These are phyloP conservation scores for Hydriomena furcata DNA, from an alignment of 2,888 invertebrate species.

Conservation along the genomic window DNA sequence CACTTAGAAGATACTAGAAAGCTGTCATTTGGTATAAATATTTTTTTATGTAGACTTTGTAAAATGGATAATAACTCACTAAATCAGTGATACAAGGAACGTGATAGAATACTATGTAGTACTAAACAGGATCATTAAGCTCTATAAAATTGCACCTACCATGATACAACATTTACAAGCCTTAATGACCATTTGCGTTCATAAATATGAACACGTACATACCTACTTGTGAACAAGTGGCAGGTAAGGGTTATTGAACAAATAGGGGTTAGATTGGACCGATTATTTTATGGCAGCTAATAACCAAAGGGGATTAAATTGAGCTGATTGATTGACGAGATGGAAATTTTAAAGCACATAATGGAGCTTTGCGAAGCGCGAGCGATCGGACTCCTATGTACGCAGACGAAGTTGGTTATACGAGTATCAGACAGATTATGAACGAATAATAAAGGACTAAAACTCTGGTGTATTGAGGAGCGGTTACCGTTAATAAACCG, in stretches of 20 bases:
- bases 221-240: neutral
- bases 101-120: neutral
- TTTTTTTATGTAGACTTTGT: too few relatives aligned
- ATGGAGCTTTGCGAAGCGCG: conserved; percentile 8
- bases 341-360: conserved; percentile 18
- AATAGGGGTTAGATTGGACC: conserved; percentile 11
- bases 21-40: too few relatives aligned
- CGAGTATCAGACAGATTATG: neutral
- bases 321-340: conserved; percentile 24
- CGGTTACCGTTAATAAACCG: too few relatives aligned
- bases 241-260: conserved; percentile 11
- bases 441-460: neutral
- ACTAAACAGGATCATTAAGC: conserved; percentile 4
- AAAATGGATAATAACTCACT: too few relatives aligned
- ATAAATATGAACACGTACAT: neutral
- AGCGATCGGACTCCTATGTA: neutral
- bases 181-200: neutral
- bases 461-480: too few relatives aligned
- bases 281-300: conserved; percentile 23
- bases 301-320: conserved; percentile 20
- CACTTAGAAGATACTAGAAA: too few relatives aligned
- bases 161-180: conserved; percentile 1
- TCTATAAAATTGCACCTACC: conserved; percentile 5
- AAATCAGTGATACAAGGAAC: too few relatives aligned
- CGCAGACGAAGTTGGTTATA: neutral